Base-by-base conservation (phyloP, 2,888 invertebrate species). In the Callinectes sapidus region DNA sequence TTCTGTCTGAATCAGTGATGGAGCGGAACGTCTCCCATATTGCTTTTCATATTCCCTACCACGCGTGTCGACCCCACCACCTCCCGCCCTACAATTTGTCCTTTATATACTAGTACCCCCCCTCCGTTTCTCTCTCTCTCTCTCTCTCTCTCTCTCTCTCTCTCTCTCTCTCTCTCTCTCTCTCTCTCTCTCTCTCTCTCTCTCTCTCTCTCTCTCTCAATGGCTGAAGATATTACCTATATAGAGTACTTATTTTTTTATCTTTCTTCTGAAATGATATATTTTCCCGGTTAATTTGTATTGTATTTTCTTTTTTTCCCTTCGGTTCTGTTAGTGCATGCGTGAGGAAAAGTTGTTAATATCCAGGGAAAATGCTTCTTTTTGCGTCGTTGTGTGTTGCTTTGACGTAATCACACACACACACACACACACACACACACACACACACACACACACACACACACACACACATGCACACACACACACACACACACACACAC, bases 71-170 rank as follows among this genome's bases (percentile, higher is more conserved):
- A 35, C 81, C 35, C 81, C 2, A 35, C 81, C 81, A 81, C 14
- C 81, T 35, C 35, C 8, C 81, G 13, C 81, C 81, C 81, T 81
- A 81, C 81, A 32, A 14, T 35, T 81, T n/a, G 71, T 71, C 71
- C n/a, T 28, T 28, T 23, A 61, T 61, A 48, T 48, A 48, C 48
- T 5, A 48, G 10, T 48, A 42, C 55, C 13, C 55, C 13, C 55
- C 13, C 61, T 61, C 61, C 18, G 18, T 61, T 18, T 61, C 61
- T 61, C 61, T 61, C 61, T 71, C 71, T 71, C 28, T 71, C 28
- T 71, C 71, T 71, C n/a, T 66, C n/a, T 66, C n/a, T 66, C 66
- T 66, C n/a, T 66, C 66, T 66, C 66, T 66, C 66, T 66, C 66
- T 66, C 66, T 66, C n/a, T 66, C 66, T n/a, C 66, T n/a, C n/a